Base-by-base conservation (phyloP, 2,797 vertebrate species). In the Botia kubotai region DNA sequence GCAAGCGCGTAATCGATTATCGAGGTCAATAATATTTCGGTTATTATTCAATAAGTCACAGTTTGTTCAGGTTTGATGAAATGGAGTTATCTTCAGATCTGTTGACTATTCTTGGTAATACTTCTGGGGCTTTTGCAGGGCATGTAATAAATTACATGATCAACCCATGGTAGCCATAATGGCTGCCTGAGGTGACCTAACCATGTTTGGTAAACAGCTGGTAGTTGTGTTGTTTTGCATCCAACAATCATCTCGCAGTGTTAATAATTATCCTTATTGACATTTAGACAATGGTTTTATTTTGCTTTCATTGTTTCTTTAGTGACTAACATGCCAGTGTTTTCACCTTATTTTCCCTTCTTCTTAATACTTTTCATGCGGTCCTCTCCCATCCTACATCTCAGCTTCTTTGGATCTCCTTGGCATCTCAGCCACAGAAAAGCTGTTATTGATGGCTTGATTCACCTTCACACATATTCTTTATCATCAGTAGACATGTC, bases 391-490 rank as follows among this genome's bases (percentile, higher is more conserved):
- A 11, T 70, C 69, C 57, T 79, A 77, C 58, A 16, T 65, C 63
- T 73, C 33, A n/a, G 11, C 21, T 69, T 17, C 66, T 36, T 72
- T 78, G 71, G 29, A 62, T 72, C 52, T 65, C 77, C 70, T 77
- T 80, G 21, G 76, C 50, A 50, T 71, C 46, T 76, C 74, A 68
- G 75, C 52, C 76, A 46, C 43, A 46, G 43, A 2, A 79, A 77
- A 75, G 68, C 16, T 48, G 66, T 81, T 65, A 77, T 81, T 71
- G 17, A 46, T 68, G 43, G 50, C 66, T 13, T 33, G 67, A 83
- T 82, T 89, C 83, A 77, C 81, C 75, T 77, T 75, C 81, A 88
- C 88, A 89, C 92, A 92, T 92, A 92, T 93, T 93, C 87, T 87
- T 88, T 91, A 92, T 91, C 88, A 86, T 83, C 69, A 76, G 77